These are phyloP conservation scores for Eulemur coronatus DNA, from an alignment of 2,797 vertebrate genomes.

Conservation along the genomic window DNA sequence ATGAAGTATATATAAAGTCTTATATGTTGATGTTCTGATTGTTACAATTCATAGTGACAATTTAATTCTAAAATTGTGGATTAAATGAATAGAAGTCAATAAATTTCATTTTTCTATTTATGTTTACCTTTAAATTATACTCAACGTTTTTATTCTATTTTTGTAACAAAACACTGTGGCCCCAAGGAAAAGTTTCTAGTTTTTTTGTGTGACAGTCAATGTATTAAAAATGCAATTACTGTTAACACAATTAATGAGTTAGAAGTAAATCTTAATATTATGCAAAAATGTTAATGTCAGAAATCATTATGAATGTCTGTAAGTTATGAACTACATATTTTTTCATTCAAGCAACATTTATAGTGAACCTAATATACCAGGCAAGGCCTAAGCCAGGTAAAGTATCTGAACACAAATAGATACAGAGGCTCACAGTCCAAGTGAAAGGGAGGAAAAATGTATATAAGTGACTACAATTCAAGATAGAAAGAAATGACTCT, in stretches of 20 bases:
- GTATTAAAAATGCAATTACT: not conserved
- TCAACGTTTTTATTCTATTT: no score
- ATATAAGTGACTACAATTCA: not conserved
- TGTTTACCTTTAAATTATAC: no score
- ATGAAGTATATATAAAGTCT: no score
- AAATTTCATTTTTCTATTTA: no score
- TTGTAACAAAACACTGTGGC: no score
- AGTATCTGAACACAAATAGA: not conserved
- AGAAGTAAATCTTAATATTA: not conserved
- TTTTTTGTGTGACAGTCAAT: no score
- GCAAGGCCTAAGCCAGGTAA: not conserved
- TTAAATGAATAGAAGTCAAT: no score
- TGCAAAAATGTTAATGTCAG: not conserved
- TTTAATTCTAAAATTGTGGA: no score
- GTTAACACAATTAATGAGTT: not conserved
- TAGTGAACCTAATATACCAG: not conserved
- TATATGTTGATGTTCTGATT: no score
- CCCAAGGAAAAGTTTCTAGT: no score
- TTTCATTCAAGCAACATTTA: not conserved
- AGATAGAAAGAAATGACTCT: not conserved
- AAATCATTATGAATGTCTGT: not conserved
- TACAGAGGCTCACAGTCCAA: not conserved
- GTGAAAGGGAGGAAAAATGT: not conserved
- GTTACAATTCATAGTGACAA: no score
- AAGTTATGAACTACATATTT: not conserved